Conservation (phyloP, 1,140 invertebrate species). For the Aphelenchoides avenae region DNA sequence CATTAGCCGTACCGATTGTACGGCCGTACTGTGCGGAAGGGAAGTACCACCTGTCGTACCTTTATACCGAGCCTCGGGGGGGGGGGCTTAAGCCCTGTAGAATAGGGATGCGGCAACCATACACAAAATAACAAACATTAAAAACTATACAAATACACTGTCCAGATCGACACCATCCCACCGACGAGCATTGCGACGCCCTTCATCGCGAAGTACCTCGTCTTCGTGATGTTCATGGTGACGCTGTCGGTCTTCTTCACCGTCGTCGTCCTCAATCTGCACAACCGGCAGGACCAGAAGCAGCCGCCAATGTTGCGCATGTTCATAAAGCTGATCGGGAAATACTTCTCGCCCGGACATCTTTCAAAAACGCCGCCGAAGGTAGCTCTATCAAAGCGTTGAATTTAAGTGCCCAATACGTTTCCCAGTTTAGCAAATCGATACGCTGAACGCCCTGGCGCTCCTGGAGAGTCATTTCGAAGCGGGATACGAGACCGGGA, state of each 20-base stretch:
- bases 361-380: not conserved
- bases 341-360: not conserved
- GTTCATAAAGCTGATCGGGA: not conserved
- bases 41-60: no score
- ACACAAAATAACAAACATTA: no score
- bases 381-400: not conserved
- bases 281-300: constrained; percentile 95
- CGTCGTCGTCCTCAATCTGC: constrained; percentile 77
- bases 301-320: constrained; percentile 58
- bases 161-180: constrained; percentile 79
- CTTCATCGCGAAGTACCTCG: constrained; percentile 87
- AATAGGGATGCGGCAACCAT: no score
- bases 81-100: not conserved
- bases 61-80: constrained; percentile 55
- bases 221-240: constrained; percentile 99
- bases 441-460: constrained; percentile 29
- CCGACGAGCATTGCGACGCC: constrained; percentile 89
- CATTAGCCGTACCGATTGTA: no score
- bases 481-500: constrained; percentile 6
- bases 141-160: no score
- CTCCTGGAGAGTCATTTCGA: constrained; percentile 35
- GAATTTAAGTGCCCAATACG: not conserved
- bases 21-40: no score
- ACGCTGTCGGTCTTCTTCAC: constrained; percentile 96
- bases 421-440: constrained; percentile 30